phyloP scores from a whole-genome alignment of 2,888 invertebrate species.

The Pegoplata infirma region DNA sequence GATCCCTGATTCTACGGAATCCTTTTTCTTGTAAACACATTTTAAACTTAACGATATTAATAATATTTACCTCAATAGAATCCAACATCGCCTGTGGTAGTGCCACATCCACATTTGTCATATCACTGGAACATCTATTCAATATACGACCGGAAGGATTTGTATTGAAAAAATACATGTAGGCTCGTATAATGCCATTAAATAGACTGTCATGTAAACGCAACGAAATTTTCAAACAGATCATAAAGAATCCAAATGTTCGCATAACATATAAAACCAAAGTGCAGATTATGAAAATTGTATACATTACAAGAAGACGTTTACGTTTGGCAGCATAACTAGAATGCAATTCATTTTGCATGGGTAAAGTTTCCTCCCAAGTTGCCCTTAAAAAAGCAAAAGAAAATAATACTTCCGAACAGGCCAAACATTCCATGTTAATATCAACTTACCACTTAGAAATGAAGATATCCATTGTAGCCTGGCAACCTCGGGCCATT shows the following conservation, averaged over 20 bases:
- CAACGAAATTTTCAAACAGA: slow-evolving; percentile 86
- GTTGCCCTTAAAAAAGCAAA: no score
- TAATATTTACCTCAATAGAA: slow-evolving; percentile 79
- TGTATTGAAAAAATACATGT: slow-evolving; percentile 87
- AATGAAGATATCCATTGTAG: slow-evolving; percentile 86
- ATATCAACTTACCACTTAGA: slow-evolving; percentile 82
- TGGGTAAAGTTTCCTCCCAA: slow-evolving; percentile 75
- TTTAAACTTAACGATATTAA: not conserved
- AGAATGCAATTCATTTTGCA: slow-evolving; percentile 60
- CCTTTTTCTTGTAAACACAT: not conserved
- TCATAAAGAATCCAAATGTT: slow-evolving; percentile 83
- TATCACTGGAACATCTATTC: slow-evolving; percentile 88
- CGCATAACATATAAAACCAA: slow-evolving; percentile 80
- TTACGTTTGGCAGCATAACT: slow-evolving; percentile 67
- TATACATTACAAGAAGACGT: slow-evolving; percentile 71
- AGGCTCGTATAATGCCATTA: slow-evolving; percentile 83
- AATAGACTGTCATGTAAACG: slow-evolving; percentile 89
- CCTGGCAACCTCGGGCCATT: slow-evolving; percentile 82
- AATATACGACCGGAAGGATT: slow-evolving; percentile 84
- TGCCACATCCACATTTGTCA: slow-evolving; percentile 82
- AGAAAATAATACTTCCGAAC: no score
- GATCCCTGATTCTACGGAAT: no score
- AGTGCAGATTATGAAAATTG: slow-evolving; percentile 70
- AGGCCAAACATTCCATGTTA: not conserved
- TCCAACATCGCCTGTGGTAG: slow-evolving; percentile 82